These are phyloP conservation scores for Caracal caracal DNA, from an alignment of 2,113 vertebrate genomes.

Conservation along the genomic window DNA sequence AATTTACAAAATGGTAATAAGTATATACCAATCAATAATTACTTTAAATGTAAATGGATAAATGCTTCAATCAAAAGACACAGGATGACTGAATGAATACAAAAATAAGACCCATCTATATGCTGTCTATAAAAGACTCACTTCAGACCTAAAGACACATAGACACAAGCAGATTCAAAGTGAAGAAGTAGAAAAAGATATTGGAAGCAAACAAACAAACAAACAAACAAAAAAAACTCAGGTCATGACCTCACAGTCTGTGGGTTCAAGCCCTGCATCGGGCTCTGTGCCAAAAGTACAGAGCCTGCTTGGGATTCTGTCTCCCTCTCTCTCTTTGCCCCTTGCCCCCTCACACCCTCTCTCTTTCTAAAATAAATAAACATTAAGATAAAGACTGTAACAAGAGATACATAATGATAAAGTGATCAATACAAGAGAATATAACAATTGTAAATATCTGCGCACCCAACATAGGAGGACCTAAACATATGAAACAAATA, in stretches of 20 bases:
- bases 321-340: too few relatives aligned
- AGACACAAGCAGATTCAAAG: neutral
- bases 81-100: neutral
- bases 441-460: neutral
- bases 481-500: neutral
- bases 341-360: too few relatives aligned
- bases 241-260: too few relatives aligned
- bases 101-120: neutral
- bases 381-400: neutral
- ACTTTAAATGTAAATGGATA: neutral
- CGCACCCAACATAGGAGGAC: neutral
- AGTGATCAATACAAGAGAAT: neutral
- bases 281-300: too few relatives aligned
- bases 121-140: neutral
- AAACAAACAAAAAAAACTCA: too few relatives aligned
- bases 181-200: neutral
- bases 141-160: neutral
- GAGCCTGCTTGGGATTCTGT: too few relatives aligned
- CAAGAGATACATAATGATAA: neutral
- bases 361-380: too few relatives aligned
- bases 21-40: neutral
- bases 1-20: neutral
- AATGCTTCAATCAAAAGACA: neutral
- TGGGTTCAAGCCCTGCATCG: too few relatives aligned
- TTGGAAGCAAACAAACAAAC: neutral